Evolutionary conservation across 2,113 vertebrate genomes (phyloP).

Genomic region (Ctenomys sociabilis): DNA sequence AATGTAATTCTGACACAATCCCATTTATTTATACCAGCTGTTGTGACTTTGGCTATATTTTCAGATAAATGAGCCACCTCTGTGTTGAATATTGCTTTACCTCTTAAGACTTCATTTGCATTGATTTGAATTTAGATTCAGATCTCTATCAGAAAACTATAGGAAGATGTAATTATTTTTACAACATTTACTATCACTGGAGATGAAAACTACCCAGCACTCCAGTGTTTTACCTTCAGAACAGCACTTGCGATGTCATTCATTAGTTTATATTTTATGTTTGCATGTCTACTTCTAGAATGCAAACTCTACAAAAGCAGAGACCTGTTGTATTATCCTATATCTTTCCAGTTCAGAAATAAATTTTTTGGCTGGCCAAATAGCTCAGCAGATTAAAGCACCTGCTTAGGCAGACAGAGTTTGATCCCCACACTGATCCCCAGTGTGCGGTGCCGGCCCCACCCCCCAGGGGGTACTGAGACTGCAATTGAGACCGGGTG

Average conservation of each 20-base stretch:
- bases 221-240: not conserved
- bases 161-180: not conserved
- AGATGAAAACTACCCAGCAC: not conserved
- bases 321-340: not conserved
- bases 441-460: no score
- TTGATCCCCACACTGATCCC: no score
- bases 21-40: not conserved
- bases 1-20: not conserved
- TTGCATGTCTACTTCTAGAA: not conserved
- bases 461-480: no score
- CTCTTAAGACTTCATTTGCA: not conserved
- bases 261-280: not conserved
- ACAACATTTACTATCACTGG: not conserved
- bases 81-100: not conserved
- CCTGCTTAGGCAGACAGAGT: no score
- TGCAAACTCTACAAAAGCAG: not conserved
- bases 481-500: no score
- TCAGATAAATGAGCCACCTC: not conserved
- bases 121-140: conserved; percentile 29
- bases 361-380: not conserved
- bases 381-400: no score
- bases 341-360: not conserved
- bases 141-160: not conserved
- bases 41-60: not conserved
- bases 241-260: not conserved